These are phyloP conservation scores for Steatocranus sp. DNA, from an alignment of 2,797 vertebrate genomes.

Conservation along the genomic window DNA sequence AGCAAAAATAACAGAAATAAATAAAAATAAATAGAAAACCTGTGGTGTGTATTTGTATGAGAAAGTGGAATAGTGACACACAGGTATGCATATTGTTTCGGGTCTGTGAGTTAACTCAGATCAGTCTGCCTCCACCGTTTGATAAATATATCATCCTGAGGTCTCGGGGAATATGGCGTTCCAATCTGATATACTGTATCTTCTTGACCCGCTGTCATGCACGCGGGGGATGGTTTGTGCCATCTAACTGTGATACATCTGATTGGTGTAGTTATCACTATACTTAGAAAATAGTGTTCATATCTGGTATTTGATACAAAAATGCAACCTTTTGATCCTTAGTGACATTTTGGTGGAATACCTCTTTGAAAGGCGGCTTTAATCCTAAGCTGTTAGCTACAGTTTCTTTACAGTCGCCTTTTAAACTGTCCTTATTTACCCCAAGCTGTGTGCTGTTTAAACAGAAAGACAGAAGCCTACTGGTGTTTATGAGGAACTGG, in stretches of 20 bases:
- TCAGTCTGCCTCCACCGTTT: not conserved
- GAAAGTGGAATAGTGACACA: not conserved
- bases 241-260: not conserved
- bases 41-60: not conserved
- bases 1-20: not conserved
- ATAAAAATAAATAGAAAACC: not conserved
- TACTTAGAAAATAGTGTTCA: not conserved
- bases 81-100: not conserved
- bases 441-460: not conserved
- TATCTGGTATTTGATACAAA: not conserved
- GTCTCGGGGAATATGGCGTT: not conserved
- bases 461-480: conserved; percentile 64
- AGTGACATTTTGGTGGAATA: not conserved
- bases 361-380: not conserved
- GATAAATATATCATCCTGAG: not conserved
- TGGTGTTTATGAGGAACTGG: conserved; percentile 95
- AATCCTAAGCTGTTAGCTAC: not conserved
- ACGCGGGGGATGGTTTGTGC: not conserved
- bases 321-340: not conserved
- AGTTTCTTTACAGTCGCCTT: not conserved
- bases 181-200: not conserved
- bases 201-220: not conserved
- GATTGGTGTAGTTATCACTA: not conserved
- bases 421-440: not conserved
- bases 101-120: not conserved